Evolutionary conservation across 2,797 vertebrate genomes (phyloP).

Genomic region (Basileuterus tristriatus): DNA sequence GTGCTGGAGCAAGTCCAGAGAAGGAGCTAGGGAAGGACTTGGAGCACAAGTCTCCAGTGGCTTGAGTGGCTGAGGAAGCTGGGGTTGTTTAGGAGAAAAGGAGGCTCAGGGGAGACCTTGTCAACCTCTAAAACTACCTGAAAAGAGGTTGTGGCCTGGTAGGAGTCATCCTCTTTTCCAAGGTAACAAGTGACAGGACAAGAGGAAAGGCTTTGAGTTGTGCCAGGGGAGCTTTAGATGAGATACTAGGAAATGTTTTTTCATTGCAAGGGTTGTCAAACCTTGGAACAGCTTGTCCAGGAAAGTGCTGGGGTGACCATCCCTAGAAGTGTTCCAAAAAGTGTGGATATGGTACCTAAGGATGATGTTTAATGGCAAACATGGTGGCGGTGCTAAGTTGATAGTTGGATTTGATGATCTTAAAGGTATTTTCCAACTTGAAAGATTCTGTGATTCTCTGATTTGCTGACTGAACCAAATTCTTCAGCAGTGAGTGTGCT

Average conservation of each 20-base stretch:
- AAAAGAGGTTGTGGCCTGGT: not conserved
- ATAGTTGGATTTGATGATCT: not conserved
- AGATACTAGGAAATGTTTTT: not conserved
- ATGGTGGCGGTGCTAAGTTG: not conserved
- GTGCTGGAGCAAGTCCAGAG: not conserved
- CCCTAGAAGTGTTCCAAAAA: not conserved
- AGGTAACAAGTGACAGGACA: not conserved
- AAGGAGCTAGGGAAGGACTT: not conserved
- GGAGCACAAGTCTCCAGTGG: not conserved
- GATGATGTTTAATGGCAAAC: not conserved
- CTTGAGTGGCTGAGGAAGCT: not conserved
- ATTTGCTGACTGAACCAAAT: not conserved
- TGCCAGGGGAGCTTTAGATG: not conserved
- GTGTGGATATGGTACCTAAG: not conserved
- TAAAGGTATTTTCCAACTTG: not conserved
- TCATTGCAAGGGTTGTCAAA: not conserved
- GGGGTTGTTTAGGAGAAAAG: not conserved
- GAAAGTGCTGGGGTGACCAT: not conserved
- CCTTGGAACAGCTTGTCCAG: not conserved
- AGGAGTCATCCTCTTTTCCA: not conserved
- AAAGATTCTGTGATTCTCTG: not conserved
- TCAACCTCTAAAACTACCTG: not conserved
- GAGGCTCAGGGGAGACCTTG: not conserved
- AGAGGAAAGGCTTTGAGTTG: not conserved
- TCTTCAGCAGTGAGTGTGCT: not conserved